Conservation (phyloP, 64 coral and sea anemone species). For the Dendronephthya gigantea region DNA sequence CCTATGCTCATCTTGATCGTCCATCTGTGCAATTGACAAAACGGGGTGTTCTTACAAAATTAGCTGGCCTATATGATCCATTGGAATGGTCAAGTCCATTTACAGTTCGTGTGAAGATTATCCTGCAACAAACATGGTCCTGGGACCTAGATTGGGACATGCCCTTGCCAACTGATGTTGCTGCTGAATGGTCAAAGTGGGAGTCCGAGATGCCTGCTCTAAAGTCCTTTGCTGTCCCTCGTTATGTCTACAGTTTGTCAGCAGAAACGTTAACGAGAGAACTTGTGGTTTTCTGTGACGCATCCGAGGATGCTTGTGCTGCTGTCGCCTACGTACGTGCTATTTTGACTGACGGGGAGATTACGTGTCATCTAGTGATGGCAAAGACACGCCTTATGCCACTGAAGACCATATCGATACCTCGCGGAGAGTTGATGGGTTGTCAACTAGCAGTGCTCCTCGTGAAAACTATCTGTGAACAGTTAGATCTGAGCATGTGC, state of each 20-base stretch:
- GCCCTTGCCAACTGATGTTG: neutral
- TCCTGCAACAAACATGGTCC: conserved; percentile 8
- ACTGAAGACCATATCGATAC: conserved; percentile 26
- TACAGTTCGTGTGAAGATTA: neutral
- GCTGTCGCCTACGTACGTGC: neutral
- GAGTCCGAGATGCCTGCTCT: neutral
- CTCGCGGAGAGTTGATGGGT: conserved; percentile 20
- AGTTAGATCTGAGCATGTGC: neutral
- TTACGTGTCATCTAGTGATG: conserved; percentile 6
- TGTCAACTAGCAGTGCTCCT: neutral
- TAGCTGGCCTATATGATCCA: conserved; percentile 7
- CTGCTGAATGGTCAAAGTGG: neutral
- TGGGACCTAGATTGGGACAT: conserved; percentile 9
- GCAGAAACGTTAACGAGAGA: neutral
- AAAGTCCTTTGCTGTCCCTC: neutral
- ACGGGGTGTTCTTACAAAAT: neutral
- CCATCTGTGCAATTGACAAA: neutral
- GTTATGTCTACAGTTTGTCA: neutral
- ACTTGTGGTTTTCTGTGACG: conserved; percentile 11
- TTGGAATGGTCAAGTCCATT: neutral
- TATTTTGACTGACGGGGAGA: neutral
- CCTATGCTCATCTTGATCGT: neutral
- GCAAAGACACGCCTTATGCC: conserved; percentile 35
- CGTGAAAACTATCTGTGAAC: neutral
- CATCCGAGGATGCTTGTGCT: neutral